Evolutionary conservation across 1,140 invertebrate genomes (phyloP), one percentile per base, ranked within the genome.

Genomic region (Ylistrum balloti): DNA sequence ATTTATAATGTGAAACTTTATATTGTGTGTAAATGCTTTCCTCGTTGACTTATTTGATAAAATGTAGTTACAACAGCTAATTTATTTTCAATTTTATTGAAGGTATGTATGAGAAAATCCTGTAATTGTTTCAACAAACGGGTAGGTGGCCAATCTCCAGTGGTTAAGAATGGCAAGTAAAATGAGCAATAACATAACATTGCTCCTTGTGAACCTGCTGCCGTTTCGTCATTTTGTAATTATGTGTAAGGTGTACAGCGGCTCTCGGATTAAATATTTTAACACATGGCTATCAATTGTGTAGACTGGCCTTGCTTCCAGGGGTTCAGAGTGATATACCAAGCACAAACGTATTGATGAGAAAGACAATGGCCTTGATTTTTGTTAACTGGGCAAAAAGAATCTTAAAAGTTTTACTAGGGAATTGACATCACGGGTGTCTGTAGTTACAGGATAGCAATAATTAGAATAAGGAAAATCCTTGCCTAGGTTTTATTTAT

Each of bases 131-230:
- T 74, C n/a, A 5, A 5, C 56, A 74, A 28, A 74, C 56, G 28
- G 28, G 56, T 74, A n/a, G 22, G n/a, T 74, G 56, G 22, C 56
- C 56, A n/a, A 74, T 74, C 56, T 28, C 22, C n/a, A 28, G 56
- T 28, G n/a, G 56, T 28, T 74, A 5, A n/a, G 1, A 74, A 74
- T 28, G 56, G n/a, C 5, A 74, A n/a, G 56, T 74, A n/a, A 74
- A 28, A 74, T 74, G 56, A 74, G 56, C 56, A 74, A 74, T 74
- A 28, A 74, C 56, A n/a, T 74, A 74, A 74, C n/a, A 74, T 28
- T 7, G 56, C 56, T 74, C 56, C 56, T 17, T 28, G 56, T 2
- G 17, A 74, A 74, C 56, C 56, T 28, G 1, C 56, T 74, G 9
- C 17, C 5, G 0, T 74, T 74, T 28, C 5, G 22, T 74, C n/a